Evolutionary conservation across 2,113 vertebrate genomes (phyloP).

Genomic region (Sturnira hondurensis): DNA sequence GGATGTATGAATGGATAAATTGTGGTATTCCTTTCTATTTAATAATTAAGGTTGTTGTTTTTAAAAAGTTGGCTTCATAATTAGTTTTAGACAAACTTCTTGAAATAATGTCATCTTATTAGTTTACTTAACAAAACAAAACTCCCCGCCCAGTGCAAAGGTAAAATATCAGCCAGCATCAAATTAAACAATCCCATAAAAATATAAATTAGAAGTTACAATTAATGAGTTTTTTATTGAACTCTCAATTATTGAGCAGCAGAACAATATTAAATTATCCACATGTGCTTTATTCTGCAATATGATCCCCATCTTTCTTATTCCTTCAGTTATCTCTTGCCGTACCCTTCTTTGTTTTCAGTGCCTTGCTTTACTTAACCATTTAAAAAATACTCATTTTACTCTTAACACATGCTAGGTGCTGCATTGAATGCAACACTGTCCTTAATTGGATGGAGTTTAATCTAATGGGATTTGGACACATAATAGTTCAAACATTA

Average conservation of each 20-base stretch:
- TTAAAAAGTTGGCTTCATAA: neutral
- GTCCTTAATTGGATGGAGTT: neutral
- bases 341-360: neutral
- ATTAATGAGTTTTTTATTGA: slow-evolving; percentile 6
- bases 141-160: slow-evolving; percentile 4
- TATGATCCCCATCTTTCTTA: neutral
- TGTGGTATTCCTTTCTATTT: neutral
- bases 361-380: neutral
- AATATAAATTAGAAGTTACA: neutral
- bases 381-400: neutral
- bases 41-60: neutral
- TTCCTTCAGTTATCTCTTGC: neutral
- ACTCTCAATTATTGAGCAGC: slow-evolving; percentile 19
- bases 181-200: neutral
- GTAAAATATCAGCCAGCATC: neutral
- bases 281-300: neutral
- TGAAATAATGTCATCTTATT: neutral
- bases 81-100: neutral
- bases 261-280: neutral
- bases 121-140: neutral
- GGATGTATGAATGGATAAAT: neutral
- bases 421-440: neutral
- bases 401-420: neutral
- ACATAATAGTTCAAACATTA: neutral
- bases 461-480: neutral